Percentiles rank a stretch among this genome's conserved stretches.
Evolutionary conservation across 2,888 invertebrate genomes (phyloP).

Genomic region (Seira sanloemensis): DNA sequence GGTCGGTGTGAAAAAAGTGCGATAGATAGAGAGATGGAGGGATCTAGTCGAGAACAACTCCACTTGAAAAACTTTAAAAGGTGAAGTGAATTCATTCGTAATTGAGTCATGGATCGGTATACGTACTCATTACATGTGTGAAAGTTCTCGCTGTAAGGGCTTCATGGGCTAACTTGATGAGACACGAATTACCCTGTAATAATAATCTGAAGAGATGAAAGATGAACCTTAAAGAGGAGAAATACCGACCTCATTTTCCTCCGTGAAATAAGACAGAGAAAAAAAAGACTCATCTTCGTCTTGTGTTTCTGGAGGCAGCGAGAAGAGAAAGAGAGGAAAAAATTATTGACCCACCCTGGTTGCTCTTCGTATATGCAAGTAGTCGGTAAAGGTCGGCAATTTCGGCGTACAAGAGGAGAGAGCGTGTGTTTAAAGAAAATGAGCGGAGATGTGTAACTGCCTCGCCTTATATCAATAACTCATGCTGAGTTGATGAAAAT

Average conservation of each 20-base stretch:
- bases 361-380: too few relatives aligned
- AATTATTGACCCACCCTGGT: constrained; percentile 61
- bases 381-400: constrained; percentile 57
- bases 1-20: constrained; percentile 62
- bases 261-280: constrained; percentile 5
- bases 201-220: constrained; percentile 11
- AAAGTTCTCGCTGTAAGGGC: background rate
- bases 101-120: constrained; percentile 44
- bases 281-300: background rate
- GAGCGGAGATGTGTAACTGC: constrained; percentile 17
- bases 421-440: constrained; percentile 16
- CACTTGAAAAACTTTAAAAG: constrained; percentile 37
- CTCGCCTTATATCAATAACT: constrained; percentile 57
- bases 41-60: too few relatives aligned
- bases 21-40: too few relatives aligned
- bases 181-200: constrained; percentile 58
- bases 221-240: constrained; percentile 45
- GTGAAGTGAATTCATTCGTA: constrained; percentile 39
- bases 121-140: background rate
- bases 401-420: constrained; percentile 43
- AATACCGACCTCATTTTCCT: constrained; percentile 39
- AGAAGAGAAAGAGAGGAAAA: constrained; percentile 22
- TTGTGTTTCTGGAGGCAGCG: background rate
- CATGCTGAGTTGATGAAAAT: constrained; percentile 63
- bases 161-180: constrained; percentile 45